Evolutionary conservation across 2,888 invertebrate species (phyloP), one percentile per base, ranked within the genome.

Genomic region (Limenitis camilla): DNA sequence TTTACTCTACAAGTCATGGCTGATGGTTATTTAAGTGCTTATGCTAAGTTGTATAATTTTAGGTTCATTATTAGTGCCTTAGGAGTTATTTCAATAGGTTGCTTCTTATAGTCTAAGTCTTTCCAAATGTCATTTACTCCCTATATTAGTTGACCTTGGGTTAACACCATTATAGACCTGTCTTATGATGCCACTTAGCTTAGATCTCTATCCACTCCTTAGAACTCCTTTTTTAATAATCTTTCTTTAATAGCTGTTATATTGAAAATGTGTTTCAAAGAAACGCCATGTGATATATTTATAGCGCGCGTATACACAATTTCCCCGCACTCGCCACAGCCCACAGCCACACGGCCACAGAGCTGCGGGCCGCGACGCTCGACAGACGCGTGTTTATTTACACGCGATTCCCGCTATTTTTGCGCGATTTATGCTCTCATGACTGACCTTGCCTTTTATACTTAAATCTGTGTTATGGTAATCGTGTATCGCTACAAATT

Each of bases 401-500:
- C 52, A 42, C 49, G 41, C 35, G 55, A 46, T 57, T 61, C 45
- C 51, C 50, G 60, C 52, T 63, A 60, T 60, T 63, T 63, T 52
- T 40, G 67, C 64, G 65, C 35, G 28, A 6, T 33, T 38, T 39
- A 19, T 28, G 9, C 19, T 39, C 2, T 40, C 66, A 69, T 70
- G 61, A 61, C 57, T 64, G 68, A 60, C 67, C 70, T 72, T 71
- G 66, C 59, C 42, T 38, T 40, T 46, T 36, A 40, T 53, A 44
- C 42, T 52, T 57, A n/a, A 36, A 11, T 8, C 31, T 50, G 61
- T 63, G 57, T 51, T 58, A 56, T 61, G 61, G 55, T 61, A 57
- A 50, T 47, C 39, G 45, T 52, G 49, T 40, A 10, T 39, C 48
- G 47, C 32, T 19, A 48, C 38, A 29, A 19, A 19, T 19, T 19